phyloP scores from a whole-genome alignment of 1,140 invertebrate species.

The Cydia splendana region DNA sequence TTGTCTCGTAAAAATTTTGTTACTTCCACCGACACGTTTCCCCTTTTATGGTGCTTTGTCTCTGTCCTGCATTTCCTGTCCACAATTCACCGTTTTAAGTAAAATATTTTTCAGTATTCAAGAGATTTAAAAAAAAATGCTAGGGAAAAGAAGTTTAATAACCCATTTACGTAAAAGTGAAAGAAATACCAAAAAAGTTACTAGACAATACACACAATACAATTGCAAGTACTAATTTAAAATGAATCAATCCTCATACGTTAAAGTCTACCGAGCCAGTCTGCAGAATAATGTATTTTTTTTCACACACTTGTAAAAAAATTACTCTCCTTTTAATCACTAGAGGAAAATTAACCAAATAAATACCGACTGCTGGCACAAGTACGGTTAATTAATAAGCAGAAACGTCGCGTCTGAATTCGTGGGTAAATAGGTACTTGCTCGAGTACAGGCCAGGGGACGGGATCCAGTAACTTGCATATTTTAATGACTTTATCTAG shows the following conservation, averaged over 20 bases:
- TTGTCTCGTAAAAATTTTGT: constrained; percentile 32
- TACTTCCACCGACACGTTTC: constrained; percentile 29
- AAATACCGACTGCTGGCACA: neutral
- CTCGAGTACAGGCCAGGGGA: neutral
- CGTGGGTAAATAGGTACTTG: neutral
- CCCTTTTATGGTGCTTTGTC: constrained; percentile 30
- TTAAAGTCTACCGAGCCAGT: neutral
- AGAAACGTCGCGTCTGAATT: constrained; percentile 15
- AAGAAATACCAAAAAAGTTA: no score
- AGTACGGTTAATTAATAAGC: constrained; percentile 20
- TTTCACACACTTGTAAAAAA: neutral
- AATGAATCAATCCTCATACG: neutral
- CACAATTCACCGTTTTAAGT: neutral
- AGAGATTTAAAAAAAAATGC: neutral
- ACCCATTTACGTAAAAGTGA: no score
- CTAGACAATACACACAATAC: no score
- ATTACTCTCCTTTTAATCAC: neutral
- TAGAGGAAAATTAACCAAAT: neutral
- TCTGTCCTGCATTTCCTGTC: constrained; percentile 29
- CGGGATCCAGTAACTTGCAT: constrained; percentile 24
- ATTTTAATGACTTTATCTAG: constrained; percentile 34
- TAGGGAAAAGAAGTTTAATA: no score
- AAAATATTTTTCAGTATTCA: neutral
- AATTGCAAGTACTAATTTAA: no score
- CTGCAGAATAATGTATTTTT: no score